Percentiles rank a stretch among this genome's conserved stretches.
phyloP scores from a whole-genome alignment of 2,888 invertebrate species.

The Clistopyga incitator region DNA sequence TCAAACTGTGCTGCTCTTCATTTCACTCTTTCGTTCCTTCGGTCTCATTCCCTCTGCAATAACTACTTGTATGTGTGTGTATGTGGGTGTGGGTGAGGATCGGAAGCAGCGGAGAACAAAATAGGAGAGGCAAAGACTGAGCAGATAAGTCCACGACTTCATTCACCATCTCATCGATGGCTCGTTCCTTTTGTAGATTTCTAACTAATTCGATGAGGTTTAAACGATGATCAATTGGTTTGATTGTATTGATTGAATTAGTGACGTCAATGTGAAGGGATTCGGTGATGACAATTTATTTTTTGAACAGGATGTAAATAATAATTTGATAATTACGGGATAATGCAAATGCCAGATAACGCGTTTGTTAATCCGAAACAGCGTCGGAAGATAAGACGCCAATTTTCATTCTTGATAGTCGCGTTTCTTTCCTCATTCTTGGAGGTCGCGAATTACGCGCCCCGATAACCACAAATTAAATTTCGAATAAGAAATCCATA shows the following conservation, averaged over 20 bases:
- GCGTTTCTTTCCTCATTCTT: conserved; percentile 52
- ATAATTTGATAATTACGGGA: not conserved
- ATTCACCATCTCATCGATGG: conserved; percentile 8
- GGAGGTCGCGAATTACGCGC: conserved; percentile 76
- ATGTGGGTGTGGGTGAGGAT: not conserved
- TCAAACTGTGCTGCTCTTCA: conserved; percentile 4
- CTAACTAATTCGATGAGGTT: not conserved
- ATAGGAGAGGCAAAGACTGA: conserved; percentile 11
- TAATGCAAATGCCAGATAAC: conserved; percentile 13
- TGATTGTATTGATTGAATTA: not conserved
- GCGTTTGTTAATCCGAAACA: conserved; percentile 1
- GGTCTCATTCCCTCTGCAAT: conserved; percentile 18
- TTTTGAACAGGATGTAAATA: too few relatives aligned
- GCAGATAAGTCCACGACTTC: conserved; percentile 44
- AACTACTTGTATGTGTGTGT: not conserved
- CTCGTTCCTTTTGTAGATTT: not conserved
- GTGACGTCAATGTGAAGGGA: too few relatives aligned
- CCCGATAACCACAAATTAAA: conserved; percentile 81
- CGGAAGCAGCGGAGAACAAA: not conserved
- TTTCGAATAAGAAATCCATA: conserved; percentile 83
- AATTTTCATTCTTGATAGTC: conserved; percentile 55
- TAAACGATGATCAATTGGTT: not conserved
- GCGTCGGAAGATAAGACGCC: conserved; percentile 51
- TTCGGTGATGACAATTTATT: too few relatives aligned
- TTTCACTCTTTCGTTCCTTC: conserved; percentile 31